A percentile compares a stretch with the other conserved stretches of the same genome.
These are phyloP conservation scores for Falco naumanni DNA, from an alignment of 2,797 vertebrate species.

Conservation along the genomic window DNA sequence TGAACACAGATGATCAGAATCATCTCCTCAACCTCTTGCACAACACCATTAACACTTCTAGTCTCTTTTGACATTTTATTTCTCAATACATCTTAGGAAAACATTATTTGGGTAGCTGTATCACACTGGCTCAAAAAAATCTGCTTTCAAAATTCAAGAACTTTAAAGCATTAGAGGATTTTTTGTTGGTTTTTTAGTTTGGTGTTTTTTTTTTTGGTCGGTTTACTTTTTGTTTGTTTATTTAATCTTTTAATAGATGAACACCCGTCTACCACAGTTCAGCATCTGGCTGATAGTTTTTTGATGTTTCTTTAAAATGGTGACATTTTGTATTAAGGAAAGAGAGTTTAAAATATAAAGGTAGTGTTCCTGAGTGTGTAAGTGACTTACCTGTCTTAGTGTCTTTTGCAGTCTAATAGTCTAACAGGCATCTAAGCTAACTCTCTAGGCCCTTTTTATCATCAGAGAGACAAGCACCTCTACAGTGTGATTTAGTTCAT, in stretches of 20 bases:
- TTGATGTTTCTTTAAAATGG: background rate
- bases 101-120: background rate
- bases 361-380: background rate
- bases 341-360: background rate
- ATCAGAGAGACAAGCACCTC: background rate
- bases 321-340: background rate
- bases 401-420: background rate
- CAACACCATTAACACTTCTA: background rate
- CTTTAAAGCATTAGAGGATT: background rate
- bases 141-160: background rate
- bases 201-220: background rate
- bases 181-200: background rate
- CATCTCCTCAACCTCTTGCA: background rate
- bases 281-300: background rate
- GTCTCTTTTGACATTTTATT: background rate
- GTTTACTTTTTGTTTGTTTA: background rate
- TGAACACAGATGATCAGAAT: background rate
- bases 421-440: background rate
- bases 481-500: background rate
- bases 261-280: background rate
- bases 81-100: background rate
- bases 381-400: background rate
- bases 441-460: background rate
- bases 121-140: background rate
- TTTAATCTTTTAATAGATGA: background rate